Evolutionary conservation across 2,113 vertebrate genomes (phyloP).

Genomic region (Petrocephalus zakoni): DNA sequence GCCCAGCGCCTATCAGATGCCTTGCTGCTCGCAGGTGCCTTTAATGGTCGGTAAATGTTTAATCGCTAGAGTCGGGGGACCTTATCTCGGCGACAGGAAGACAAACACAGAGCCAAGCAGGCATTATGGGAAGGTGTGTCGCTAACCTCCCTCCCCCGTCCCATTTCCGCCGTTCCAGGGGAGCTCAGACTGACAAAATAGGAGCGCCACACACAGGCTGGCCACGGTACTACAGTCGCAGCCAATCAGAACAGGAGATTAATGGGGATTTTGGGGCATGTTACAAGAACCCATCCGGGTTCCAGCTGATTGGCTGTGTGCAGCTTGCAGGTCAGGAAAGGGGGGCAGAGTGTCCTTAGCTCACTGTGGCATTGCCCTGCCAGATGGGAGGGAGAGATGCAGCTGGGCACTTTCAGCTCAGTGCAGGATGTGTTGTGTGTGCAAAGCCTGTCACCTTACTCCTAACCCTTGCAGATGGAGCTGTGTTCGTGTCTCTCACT

Average conservation of each 20-base stretch:
- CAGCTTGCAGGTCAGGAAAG: background rate
- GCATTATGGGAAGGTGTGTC: background rate
- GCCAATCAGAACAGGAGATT: background rate
- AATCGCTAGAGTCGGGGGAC: background rate
- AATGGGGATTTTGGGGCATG: background rate
- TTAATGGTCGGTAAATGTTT: background rate
- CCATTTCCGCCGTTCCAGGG: background rate
- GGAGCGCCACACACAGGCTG: background rate
- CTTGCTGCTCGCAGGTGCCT: background rate
- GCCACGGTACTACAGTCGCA: background rate
- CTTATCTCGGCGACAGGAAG: background rate
- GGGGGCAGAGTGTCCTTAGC: background rate
- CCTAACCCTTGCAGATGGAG: constrained; percentile 8
- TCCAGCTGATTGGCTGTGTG: background rate
- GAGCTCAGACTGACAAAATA: background rate
- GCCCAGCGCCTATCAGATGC: background rate
- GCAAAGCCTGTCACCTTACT: background rate
- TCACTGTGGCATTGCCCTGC: constrained; percentile 4
- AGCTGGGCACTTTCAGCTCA: background rate
- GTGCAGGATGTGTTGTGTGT: background rate
- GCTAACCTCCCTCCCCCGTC: background rate
- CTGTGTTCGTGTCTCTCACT: constrained; percentile 7
- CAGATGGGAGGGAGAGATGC: background rate
- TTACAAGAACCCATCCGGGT: background rate
- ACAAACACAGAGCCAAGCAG: background rate